Percentiles rank a stretch among this genome's conserved stretches.
phyloP scores from a whole-genome alignment of 2,888 invertebrate species.

The Nezara viridula region DNA sequence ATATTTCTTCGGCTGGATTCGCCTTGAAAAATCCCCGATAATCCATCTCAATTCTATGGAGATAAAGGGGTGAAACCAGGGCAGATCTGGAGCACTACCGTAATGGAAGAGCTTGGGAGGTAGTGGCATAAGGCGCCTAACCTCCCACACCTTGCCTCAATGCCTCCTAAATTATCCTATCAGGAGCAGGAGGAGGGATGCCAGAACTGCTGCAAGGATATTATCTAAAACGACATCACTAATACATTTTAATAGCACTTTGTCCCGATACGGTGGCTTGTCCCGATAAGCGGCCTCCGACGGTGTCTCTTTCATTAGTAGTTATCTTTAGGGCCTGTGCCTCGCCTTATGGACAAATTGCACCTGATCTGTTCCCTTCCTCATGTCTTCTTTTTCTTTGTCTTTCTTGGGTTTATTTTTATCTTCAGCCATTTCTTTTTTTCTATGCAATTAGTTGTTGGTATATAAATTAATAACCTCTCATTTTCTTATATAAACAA shows the following conservation, averaged over 20 bases:
- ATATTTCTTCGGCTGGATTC: not conserved
- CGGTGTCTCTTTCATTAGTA: slow-evolving; percentile 28
- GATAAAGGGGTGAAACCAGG: not conserved
- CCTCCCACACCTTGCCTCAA: not conserved
- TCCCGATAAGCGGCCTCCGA: slow-evolving; percentile 3
- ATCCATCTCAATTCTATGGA: not conserved
- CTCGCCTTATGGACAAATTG: slow-evolving; percentile 4
- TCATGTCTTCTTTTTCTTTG: not conserved
- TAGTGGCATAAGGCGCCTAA: slow-evolving; percentile 1
- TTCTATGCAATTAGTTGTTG: not conserved
- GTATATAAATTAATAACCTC: too few species aligned
- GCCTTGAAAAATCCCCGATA: not conserved
- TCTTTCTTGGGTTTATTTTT: not conserved
- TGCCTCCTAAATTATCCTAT: slow-evolving; percentile 1
- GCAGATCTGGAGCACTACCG: not conserved
- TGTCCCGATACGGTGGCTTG: slow-evolving; percentile 52
- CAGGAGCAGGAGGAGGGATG: not conserved
- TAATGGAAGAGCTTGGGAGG: not conserved
- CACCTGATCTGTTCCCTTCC: not conserved
- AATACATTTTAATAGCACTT: slow-evolving; percentile 53
- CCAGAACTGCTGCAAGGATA: slow-evolving; percentile 9
- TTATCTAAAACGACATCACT: slow-evolving; percentile 52
- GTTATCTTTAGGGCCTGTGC: not conserved
- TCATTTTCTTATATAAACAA: too few species aligned
- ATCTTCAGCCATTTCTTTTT: not conserved